Conservation (phyloP, 2,113 vertebrate genomes). For the Strix aluco region DNA sequence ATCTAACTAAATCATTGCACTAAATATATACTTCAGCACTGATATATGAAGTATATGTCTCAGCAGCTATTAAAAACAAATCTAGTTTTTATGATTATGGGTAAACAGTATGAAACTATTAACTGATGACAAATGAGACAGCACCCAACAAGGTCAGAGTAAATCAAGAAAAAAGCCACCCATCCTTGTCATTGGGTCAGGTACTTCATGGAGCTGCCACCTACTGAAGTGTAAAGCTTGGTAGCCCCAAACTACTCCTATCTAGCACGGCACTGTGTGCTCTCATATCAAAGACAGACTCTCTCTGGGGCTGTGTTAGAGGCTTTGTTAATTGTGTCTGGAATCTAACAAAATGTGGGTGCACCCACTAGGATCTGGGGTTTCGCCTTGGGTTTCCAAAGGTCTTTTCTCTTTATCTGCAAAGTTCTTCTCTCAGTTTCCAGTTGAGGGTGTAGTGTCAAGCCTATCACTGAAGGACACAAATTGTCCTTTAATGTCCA, state of each 20-base stretch:
- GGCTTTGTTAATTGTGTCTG: not conserved
- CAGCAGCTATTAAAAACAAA: not conserved
- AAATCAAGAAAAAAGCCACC: not conserved
- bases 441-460: not conserved
- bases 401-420: not conserved
- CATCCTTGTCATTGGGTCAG: fast-evolving
- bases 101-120: not conserved
- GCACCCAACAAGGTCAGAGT: not conserved
- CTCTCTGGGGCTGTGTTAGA: not conserved
- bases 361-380: not conserved
- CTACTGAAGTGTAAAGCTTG: not conserved
- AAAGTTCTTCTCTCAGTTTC: not conserved
- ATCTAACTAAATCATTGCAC: not conserved
- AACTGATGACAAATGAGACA: not conserved
- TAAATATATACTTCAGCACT: not conserved
- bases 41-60: not conserved
- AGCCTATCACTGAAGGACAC: not conserved
- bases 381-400: not conserved
- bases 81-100: not conserved
- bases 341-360: not conserved
- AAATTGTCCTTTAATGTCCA: not conserved
- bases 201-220: not conserved
- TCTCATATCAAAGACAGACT: fast-evolving
- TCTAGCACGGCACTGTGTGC: fast-evolving
- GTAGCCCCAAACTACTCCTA: not conserved